A percentile compares a stretch with the other conserved stretches of the same genome.
phyloP scores from a whole-genome alignment of 2,113 vertebrate genomes.

The Corythaixoides concolor region DNA sequence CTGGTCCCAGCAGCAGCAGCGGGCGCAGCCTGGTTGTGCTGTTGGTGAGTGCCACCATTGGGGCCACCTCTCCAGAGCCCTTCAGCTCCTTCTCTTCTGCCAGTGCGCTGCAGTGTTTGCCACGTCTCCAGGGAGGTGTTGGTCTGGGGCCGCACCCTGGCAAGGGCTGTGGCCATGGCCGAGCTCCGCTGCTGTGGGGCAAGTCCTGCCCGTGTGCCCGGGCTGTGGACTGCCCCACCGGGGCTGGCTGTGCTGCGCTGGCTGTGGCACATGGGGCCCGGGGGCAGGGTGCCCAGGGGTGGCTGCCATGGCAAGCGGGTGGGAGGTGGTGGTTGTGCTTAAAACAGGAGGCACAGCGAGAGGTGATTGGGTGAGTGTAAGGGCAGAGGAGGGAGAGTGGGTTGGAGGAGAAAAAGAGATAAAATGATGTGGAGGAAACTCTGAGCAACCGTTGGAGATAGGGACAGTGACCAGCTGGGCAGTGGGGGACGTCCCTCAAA shows the following conservation, averaged over 20 bases:
- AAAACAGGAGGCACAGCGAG: neutral
- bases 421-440: neutral
- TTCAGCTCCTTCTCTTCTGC: neutral
- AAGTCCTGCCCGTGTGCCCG: rapidly evolving
- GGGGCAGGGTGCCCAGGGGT: neutral
- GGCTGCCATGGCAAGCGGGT: rapidly evolving
- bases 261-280: neutral
- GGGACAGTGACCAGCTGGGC: neutral
- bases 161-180: neutral
- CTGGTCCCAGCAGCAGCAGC: neutral
- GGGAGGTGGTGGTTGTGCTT: neutral
- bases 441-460: neutral
- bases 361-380: too few relatives aligned
- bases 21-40: neutral
- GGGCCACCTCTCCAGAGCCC: neutral
- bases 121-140: neutral
- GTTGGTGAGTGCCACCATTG: neutral
- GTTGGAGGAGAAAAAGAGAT: neutral
- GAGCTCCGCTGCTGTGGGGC: neutral
- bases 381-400: neutral
- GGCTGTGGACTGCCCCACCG: neutral
- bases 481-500: rapidly evolving
- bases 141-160: neutral
- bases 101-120: rapidly evolving
- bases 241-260: neutral